These are phyloP conservation scores for Lycodopsis pacificus DNA, from an alignment of 2,797 vertebrate species.

Conservation along the genomic window DNA sequence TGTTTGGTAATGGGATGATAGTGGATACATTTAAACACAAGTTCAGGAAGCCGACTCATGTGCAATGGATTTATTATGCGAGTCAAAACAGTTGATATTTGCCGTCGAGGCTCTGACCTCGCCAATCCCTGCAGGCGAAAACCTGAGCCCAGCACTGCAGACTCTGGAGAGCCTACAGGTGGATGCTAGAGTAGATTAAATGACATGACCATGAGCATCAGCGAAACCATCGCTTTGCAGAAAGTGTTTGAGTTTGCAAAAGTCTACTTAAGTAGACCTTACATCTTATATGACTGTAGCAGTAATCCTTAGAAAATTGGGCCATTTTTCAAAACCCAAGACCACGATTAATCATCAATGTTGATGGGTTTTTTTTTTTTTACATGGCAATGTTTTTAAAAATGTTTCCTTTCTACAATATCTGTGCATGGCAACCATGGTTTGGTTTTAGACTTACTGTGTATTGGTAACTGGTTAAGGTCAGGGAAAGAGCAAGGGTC, in stretches of 20 bases:
- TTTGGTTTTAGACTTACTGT: not conserved
- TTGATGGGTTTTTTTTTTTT: not conserved
- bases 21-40: conserved; percentile 45
- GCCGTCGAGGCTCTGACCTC: conserved; percentile 37
- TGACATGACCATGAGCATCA: conserved; percentile 10
- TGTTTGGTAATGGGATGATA: conserved; percentile 48
- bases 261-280: not conserved
- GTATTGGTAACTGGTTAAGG: not conserved
- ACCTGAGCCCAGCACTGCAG: not conserved
- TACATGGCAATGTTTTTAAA: not conserved
- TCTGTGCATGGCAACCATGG: not conserved
- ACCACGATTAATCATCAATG: not conserved
- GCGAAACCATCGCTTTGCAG: conserved; percentile 18
- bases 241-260: not conserved
- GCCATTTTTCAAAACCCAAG: not conserved
- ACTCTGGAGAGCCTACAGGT: conserved; percentile 12
- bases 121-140: not conserved
- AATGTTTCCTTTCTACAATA: not conserved
- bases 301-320: not conserved
- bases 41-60: conserved; percentile 36
- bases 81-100: conserved; percentile 67
- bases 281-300: not conserved
- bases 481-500: not conserved
- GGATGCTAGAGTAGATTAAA: not conserved
- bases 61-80: conserved; percentile 44